Evolutionary conservation across 2,797 vertebrate genomes (phyloP), one percentile per base, ranked within the genome.

Genomic region (Silurus aristotelis): DNA sequence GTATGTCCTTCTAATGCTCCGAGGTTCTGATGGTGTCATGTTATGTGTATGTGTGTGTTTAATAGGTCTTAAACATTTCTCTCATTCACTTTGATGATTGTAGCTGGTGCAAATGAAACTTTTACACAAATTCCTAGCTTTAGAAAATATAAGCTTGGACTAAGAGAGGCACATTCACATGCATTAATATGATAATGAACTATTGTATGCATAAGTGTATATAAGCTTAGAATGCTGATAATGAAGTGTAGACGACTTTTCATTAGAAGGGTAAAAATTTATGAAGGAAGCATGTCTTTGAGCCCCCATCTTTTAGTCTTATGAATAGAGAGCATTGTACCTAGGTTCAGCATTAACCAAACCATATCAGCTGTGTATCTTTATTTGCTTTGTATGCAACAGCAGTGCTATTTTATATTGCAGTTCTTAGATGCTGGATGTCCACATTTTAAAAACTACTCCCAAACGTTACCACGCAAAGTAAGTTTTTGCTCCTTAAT

Each of bases 301-400:
- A 88, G 89, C 78, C 72, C 43, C 70, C 91, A 76, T 72, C 71
- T 84, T 87, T 73, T 84, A 87, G 84, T 82, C 63, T 85, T 89
- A 86, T 94, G 89, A 92, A 93, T 91, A 90, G 87, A 89, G 19
- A 83, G 86, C 90, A 88, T 94, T 93, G 92, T 94, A 88, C 87
- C 31, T 63, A 52, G 63, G 63, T 87, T 87, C 76, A 91, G 87
- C n/a, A 52, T 73, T 84, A 91, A 87, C 84, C 90, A 91, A 93
- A 89, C 85, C 82, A 75, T 87, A 81, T 86, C 0, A 61, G 83
- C 85, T 89, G 78, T 72, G 66, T 68, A 68, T 8, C 14, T 68
- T 25, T 46, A 72, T 72, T 71, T 78, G 17, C 61, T 66, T 7
- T 77, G 70, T 25, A 27, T 43, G 25, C 61, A 14, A 17, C 60